Conservation (phyloP, 1,140 invertebrate species). For the Lineus longissimus region DNA sequence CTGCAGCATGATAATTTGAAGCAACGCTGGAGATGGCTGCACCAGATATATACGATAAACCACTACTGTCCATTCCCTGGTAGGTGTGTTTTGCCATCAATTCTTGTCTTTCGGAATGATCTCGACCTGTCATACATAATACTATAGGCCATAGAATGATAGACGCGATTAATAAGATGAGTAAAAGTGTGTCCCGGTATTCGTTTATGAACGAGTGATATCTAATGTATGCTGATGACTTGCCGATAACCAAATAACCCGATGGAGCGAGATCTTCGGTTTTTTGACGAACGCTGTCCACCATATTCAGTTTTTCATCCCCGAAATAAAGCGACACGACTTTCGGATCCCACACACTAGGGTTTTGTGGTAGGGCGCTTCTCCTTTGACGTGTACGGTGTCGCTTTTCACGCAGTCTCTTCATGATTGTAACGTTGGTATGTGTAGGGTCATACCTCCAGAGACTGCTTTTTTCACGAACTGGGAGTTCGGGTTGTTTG, state of each 20-base stretch:
- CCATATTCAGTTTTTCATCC: not conserved
- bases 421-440: not conserved
- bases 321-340: not conserved
- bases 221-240: not conserved
- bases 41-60: not conserved
- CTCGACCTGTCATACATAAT: not conserved
- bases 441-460: not conserved
- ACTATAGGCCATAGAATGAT: not conserved
- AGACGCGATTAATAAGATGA: not conserved
- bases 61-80: not conserved
- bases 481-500: not conserved
- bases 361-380: not conserved
- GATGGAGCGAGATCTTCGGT: not conserved
- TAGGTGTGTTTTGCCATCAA: not conserved
- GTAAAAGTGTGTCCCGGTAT: not conserved
- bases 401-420: not conserved
- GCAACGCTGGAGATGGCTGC: not conserved
- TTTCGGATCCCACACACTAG: not conserved
- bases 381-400: too few relatives aligned
- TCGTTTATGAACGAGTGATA: not conserved
- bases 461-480: not conserved
- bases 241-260: not conserved
- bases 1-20: not conserved
- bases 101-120: slow-evolving; percentile 1
- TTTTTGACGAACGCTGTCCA: not conserved